Evolutionary conservation across 2,113 vertebrate species (phyloP).

Genomic region (Antidorcas marsupialis): DNA sequence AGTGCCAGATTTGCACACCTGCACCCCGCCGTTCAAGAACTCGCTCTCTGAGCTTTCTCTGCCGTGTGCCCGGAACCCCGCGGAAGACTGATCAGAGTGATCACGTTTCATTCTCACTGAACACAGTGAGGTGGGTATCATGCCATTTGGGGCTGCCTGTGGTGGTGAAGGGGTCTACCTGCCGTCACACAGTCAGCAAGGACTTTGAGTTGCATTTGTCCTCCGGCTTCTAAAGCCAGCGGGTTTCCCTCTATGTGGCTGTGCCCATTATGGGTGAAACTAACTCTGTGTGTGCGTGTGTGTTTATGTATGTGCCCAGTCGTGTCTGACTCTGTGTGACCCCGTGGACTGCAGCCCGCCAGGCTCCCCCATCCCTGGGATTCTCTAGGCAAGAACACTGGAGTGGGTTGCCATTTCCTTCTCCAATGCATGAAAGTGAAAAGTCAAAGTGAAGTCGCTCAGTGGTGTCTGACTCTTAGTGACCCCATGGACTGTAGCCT

Average conservation of each 20-base stretch:
- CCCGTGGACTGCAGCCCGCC: accelerated
- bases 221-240: neutral
- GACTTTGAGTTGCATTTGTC: neutral
- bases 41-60: neutral
- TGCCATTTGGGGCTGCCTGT: neutral
- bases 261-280: neutral
- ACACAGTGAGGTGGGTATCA: accelerated
- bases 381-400: neutral
- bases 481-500: too few relatives aligned
- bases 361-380: too few relatives aligned
- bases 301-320: neutral
- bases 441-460: too few relatives aligned
- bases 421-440: too few relatives aligned
- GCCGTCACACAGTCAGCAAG: neutral
- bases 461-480: too few relatives aligned
- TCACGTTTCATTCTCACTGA: neutral
- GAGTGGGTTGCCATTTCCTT: neutral
- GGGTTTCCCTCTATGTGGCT: accelerated
- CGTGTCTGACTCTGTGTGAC: too few relatives aligned
- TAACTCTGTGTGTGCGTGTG: neutral
- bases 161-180: neutral
- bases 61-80: accelerated
- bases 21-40: neutral
- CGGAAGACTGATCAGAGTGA: neutral
- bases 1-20: neutral